Conservation (phyloP, 2,113 vertebrate genomes). For the Neoarius graeffei region DNA sequence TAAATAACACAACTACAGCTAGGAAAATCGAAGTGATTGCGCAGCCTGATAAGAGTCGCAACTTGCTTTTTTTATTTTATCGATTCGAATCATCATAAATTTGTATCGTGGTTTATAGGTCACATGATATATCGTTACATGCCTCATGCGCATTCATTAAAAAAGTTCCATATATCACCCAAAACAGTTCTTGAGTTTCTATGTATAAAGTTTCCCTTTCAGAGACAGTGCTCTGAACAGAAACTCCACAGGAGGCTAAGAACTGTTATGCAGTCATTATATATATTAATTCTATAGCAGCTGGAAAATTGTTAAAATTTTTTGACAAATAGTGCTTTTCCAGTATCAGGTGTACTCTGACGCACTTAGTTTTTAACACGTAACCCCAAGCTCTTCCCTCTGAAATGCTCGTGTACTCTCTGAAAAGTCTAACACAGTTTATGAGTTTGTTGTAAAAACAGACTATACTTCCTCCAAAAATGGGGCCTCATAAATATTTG, state of each 20-base stretch:
- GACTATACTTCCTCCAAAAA: neutral
- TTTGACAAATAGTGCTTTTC: neutral
- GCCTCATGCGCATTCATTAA: neutral
- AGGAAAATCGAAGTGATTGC: too few species aligned
- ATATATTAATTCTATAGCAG: neutral
- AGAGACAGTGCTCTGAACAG: neutral
- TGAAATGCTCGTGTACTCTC: neutral
- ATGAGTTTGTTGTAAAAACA: neutral
- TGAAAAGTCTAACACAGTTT: neutral
- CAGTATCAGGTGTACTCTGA: neutral
- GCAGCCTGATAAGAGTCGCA: too few species aligned
- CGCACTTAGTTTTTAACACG: neutral
- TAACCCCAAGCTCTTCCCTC: neutral
- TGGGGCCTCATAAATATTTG: neutral
- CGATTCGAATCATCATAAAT: too few species aligned
- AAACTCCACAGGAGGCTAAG: neutral
- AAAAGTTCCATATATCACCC: neutral
- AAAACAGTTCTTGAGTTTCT: neutral
- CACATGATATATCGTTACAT: too few species aligned
- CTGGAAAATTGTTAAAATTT: neutral
- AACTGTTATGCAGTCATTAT: neutral
- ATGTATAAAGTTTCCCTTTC: neutral
- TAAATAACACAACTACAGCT: too few species aligned
- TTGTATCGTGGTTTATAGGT: too few species aligned
- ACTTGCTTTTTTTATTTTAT: too few species aligned